Percentiles rank a stretch among this genome's conserved stretches.
Conservation (phyloP, 2,113 vertebrate genomes). For the Dascyllus trimaculatus region DNA sequence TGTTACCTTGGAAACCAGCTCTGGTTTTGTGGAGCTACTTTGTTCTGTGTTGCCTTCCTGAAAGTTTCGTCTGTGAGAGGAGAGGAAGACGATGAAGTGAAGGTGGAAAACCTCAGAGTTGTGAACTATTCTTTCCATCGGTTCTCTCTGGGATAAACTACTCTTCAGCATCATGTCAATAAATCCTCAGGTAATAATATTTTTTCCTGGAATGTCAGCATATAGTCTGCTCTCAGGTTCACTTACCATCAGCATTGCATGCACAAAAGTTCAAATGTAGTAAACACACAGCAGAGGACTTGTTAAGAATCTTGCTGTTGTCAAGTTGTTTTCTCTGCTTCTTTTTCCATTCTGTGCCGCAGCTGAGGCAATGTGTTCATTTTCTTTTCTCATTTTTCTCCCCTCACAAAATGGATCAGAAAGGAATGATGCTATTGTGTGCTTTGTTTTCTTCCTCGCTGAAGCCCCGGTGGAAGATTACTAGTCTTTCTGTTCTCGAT, state of each 20-base stretch:
- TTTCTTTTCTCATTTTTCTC: constrained; percentile 61
- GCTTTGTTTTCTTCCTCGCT: constrained; percentile 39
- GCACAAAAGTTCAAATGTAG: background rate
- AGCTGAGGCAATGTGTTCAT: constrained; percentile 46
- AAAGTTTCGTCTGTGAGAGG: constrained; percentile 38
- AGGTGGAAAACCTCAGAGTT: constrained; percentile 26
- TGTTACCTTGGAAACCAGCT: constrained; percentile 77
- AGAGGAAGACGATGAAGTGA: constrained; percentile 16
- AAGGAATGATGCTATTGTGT: constrained; percentile 66
- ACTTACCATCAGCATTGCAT: background rate
- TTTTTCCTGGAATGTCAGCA: constrained; percentile 2
- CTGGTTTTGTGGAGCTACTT: constrained; percentile 52
- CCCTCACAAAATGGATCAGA: constrained; percentile 61
- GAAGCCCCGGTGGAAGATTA: constrained; percentile 60
- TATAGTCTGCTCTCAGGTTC: background rate
- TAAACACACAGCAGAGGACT: background rate
- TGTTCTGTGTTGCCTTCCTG: constrained; percentile 41
- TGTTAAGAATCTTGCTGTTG: constrained; percentile 6
- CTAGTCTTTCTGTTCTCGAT: constrained; percentile 30
- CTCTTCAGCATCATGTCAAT: background rate
- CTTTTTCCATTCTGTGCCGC: constrained; percentile 35
- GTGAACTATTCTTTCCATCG: constrained; percentile 7
- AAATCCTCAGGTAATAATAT: background rate
- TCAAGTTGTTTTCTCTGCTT: constrained; percentile 13
- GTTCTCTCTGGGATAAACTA: background rate